phyloP scores from a whole-genome alignment of 2,113 vertebrate genomes.

The Toxotes chatareus region DNA sequence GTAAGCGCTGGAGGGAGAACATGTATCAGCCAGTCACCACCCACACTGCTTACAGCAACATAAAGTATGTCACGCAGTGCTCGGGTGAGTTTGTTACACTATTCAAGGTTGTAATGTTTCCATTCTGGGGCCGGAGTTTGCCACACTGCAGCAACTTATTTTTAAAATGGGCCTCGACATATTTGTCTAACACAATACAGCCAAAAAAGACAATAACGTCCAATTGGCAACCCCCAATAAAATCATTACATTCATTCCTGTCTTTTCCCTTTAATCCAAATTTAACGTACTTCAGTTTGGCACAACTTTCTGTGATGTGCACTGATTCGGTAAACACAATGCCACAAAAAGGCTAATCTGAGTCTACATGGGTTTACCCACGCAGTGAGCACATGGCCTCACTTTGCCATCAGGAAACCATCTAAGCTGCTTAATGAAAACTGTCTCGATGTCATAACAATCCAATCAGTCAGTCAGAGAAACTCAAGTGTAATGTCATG shows the following conservation, averaged over 20 bases:
- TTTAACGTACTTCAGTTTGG: not conserved
- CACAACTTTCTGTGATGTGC: not conserved
- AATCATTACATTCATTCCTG: not conserved
- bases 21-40: not conserved
- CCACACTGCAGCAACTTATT: too few relatives aligned
- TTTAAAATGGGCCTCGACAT: too few relatives aligned
- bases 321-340: conserved; percentile 19
- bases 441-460: conserved; percentile 50
- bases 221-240: not conserved
- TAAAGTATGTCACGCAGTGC: not conserved
- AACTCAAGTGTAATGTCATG: conserved; percentile 47
- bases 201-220: too few relatives aligned
- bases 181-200: too few relatives aligned
- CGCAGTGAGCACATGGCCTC: conserved; percentile 35
- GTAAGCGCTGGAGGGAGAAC: not conserved
- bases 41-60: not conserved
- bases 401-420: conserved; percentile 37
- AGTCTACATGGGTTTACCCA: conserved; percentile 33
- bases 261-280: not conserved
- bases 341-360: conserved; percentile 35
- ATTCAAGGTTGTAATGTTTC: not conserved
- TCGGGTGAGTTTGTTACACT: not conserved
- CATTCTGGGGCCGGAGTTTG: not conserved
- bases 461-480: conserved; percentile 54
- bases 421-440: conserved; percentile 51